Percentiles rank a stretch among this genome's conserved stretches.
phyloP scores from a whole-genome alignment of 1,140 invertebrate species.

The Piezodorus guildinii region DNA sequence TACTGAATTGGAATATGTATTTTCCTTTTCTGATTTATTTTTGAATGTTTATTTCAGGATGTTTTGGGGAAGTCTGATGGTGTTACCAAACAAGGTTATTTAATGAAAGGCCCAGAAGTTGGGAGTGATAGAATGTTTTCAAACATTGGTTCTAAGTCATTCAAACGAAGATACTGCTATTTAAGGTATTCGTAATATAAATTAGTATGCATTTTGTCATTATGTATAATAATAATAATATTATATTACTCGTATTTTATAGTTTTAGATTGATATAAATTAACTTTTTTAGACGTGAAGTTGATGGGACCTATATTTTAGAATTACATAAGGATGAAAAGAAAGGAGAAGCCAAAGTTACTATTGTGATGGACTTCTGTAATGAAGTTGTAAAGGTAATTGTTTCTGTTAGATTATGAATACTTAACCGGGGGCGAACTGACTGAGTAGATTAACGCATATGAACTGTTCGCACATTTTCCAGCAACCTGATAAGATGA shows the following conservation, averaged over 20 bases:
- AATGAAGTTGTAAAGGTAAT: conserved; percentile 69
- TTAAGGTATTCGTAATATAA: conserved; percentile 40
- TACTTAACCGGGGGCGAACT: too few relatives aligned
- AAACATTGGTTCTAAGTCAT: conserved; percentile 77
- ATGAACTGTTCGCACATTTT: too few relatives aligned
- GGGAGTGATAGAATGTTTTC: conserved; percentile 70
- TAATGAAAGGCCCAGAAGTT: conserved; percentile 81
- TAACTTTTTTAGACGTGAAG: conserved; percentile 51
- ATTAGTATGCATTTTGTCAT: not conserved
- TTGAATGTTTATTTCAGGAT: conserved; percentile 32
- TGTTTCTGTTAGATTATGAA: too few relatives aligned
- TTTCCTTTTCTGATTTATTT: not conserved
- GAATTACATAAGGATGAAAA: conserved; percentile 89
- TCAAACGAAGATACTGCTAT: conserved; percentile 80
- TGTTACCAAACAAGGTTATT: conserved; percentile 77
- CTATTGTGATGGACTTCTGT: conserved; percentile 89
- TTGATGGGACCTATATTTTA: conserved; percentile 79
- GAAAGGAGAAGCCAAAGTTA: conserved; percentile 76
- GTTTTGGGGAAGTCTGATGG: conserved; percentile 39
- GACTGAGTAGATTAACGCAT: too few relatives aligned
- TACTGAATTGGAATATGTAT: too few relatives aligned
- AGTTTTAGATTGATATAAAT: too few relatives aligned
- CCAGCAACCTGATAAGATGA: too few relatives aligned
- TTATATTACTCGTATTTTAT: not conserved
- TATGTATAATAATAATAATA: not conserved